A percentile compares a stretch with the other conserved stretches of the same genome.
These are phyloP conservation scores for Periplaneta americana DNA, from an alignment of 1,140 invertebrate species.

Conservation along the genomic window DNA sequence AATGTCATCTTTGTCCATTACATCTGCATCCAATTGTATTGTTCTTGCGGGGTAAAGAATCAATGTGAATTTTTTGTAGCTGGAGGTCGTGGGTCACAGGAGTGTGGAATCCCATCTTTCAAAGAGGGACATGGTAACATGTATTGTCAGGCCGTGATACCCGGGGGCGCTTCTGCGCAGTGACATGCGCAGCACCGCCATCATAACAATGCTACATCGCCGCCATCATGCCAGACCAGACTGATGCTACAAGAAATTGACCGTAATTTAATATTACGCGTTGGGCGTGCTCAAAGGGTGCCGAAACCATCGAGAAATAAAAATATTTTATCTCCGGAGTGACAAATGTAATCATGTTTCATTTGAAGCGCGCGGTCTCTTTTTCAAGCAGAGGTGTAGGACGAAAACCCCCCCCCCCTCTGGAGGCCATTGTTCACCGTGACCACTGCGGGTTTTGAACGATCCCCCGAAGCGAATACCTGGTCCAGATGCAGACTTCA, in stretches of 20 bases:
- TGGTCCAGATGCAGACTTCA: neutral
- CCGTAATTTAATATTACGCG: neutral
- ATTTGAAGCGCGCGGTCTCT: neutral
- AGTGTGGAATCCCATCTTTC: neutral
- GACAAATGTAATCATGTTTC: neutral
- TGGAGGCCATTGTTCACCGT: neutral
- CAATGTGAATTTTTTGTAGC: neutral
- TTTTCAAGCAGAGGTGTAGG: neutral
- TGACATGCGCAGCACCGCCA: neutral
- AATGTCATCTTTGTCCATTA: too few relatives aligned
- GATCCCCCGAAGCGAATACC: neutral
- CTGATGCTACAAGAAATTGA: neutral
- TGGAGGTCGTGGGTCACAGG: neutral
- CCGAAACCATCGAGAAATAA: neutral
- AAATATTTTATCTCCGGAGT: neutral
- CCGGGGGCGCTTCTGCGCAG: neutral
- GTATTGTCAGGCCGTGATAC: neutral
- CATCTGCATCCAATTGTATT: too few relatives aligned
- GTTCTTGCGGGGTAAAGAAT: too few relatives aligned
- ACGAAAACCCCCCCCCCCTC: neutral
- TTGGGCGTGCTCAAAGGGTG: neutral
- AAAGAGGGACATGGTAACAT: too few relatives aligned
- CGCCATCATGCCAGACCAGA: neutral
- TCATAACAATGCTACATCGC: neutral
- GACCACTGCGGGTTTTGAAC: neutral